phyloP scores from a whole-genome alignment of 2,888 invertebrate genomes.

The Orchesella flavescens region DNA sequence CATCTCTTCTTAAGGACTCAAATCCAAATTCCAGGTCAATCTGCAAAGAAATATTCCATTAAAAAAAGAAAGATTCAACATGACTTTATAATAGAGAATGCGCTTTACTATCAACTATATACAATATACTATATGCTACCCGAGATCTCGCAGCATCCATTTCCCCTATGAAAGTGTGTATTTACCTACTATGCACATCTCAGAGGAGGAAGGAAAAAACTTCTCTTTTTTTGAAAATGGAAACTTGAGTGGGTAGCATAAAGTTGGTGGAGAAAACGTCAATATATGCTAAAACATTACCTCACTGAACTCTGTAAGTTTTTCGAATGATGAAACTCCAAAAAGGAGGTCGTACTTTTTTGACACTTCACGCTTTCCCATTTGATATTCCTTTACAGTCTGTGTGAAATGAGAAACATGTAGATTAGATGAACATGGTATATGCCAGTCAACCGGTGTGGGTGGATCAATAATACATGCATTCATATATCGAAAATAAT shows the following conservation, averaged over 20 bases:
- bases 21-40: slow-evolving; percentile 89
- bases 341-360: slow-evolving; percentile 72
- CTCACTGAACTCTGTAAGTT: slow-evolving; percentile 71
- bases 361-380: slow-evolving; percentile 71
- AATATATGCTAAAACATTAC: slow-evolving; percentile 62
- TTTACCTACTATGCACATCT: slow-evolving; percentile 14
- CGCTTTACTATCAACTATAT: too few relatives aligned
- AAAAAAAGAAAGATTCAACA: not conserved
- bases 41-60: slow-evolving; percentile 56
- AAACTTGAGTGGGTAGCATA: slow-evolving; percentile 18
- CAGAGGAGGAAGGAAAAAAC: not conserved
- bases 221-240: not conserved
- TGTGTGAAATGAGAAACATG: slow-evolving; percentile 43
- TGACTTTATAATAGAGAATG: not conserved
- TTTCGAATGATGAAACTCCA: slow-evolving; percentile 72
- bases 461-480: slow-evolving; percentile 48
- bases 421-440: not conserved
- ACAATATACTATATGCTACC: too few relatives aligned
- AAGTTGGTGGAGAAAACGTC: slow-evolving; percentile 18
- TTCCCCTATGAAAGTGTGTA: too few relatives aligned
- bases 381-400: slow-evolving; percentile 66
- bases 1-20: slow-evolving; percentile 85
- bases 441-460: too few relatives aligned
- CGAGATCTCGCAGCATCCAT: too few relatives aligned
- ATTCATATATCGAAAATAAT: not conserved